Conservation (phyloP, 2,113 vertebrate species). For the Cheilinus undulatus region DNA sequence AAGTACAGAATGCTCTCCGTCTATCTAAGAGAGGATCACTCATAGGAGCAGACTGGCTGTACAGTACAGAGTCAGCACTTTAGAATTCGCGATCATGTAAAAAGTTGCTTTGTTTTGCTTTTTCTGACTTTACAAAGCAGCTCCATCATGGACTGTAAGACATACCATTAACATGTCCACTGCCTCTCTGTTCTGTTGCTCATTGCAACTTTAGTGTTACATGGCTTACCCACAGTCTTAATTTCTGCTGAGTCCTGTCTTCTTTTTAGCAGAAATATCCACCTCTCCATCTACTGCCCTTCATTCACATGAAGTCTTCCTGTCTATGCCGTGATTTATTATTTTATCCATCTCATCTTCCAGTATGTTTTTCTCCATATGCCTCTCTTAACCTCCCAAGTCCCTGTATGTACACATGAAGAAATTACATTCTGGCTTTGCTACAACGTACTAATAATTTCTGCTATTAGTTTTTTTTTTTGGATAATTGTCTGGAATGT, state of each 20-base stretch:
- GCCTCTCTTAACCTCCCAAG: too few species aligned
- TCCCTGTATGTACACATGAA: too few species aligned
- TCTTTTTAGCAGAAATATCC: background rate
- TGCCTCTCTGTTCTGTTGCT: background rate
- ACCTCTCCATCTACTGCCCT: background rate
- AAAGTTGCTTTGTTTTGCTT: background rate
- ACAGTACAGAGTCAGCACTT: too few species aligned
- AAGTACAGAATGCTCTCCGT: too few species aligned
- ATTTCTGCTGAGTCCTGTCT: constrained; percentile 1
- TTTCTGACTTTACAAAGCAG: background rate
- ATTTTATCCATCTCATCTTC: background rate
- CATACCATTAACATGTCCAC: background rate
- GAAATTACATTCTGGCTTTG: too few species aligned
- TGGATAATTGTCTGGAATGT: too few species aligned
- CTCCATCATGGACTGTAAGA: background rate
- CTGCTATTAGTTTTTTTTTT: too few species aligned
- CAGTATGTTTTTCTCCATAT: background rate
- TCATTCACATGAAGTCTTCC: background rate
- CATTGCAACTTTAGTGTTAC: too few species aligned
- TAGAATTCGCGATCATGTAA: too few species aligned
- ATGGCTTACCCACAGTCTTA: constrained; percentile 23
- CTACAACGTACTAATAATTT: too few species aligned
- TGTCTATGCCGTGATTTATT: constrained; percentile 15
- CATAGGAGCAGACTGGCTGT: too few species aligned
- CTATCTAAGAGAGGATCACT: too few species aligned